Evolutionary conservation across 2,797 vertebrate genomes (phyloP), one percentile per base, ranked within the genome.

Genomic region (Odontamblyopus lacepedii): DNA sequence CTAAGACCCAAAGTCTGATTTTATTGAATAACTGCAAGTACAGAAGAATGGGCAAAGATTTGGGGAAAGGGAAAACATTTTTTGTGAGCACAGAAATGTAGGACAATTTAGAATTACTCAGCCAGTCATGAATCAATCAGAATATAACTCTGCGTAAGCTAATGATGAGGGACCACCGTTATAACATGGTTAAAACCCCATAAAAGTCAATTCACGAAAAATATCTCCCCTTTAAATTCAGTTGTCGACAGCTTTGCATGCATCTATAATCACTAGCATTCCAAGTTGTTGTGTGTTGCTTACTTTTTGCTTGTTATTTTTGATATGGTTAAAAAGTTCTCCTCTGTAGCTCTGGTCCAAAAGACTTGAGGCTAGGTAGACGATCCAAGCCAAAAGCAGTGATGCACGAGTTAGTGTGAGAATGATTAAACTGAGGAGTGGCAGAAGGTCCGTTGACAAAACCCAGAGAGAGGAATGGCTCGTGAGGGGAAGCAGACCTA

Each of bases 401-500:
- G 74, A 78, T 66, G 77, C 75, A 30, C 74, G 38, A 77, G 84
- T 70, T 29, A n/a, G 26, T 1, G 72, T 30, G 76, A 80, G 76
- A 74, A 83, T 82, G 79, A 90, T 87, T 79, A 80, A 78, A 83
- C 75, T 63, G 65, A 81, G 76, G 74, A 85, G 73, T 73, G 83
- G 83, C 77, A 69, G 75, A 73, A 73, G 18, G 35, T 64, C 60
- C 38, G 0, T 26, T 82, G 89, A 91, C 78, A 80, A 79, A 86
- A 88, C 73, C 85, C 89, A 91, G 88, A 82, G 71, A 68, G 67
- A 23, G 71, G 74, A 83, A 68, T 11, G 77, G 64, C 65, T 82
- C 65, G 79, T 87, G 87, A 89, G 81, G 76, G 75, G 82, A 82
- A 85, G 77, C 87, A 88, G 86, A 86, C 75, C 75, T 77, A 48